Conservation (phyloP, 64 coral and sea anemone species). For the Dendrophyllia cribrosa region DNA sequence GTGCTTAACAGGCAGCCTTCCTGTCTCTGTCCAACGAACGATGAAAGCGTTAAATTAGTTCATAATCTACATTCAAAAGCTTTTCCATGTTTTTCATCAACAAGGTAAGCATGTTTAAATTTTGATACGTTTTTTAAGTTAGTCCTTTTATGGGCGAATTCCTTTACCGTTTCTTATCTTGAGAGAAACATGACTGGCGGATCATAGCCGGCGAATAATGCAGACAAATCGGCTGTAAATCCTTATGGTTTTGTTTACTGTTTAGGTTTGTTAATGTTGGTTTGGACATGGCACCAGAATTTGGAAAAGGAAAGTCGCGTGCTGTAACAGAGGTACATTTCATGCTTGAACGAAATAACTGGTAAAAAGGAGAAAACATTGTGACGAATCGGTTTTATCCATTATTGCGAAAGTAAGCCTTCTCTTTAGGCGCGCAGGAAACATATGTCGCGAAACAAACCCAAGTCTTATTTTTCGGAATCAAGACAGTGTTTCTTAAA, state of each 20-base stretch:
- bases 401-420: too few species aligned
- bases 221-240: not conserved
- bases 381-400: too few species aligned
- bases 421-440: too few species aligned
- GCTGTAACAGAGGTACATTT: conserved; percentile 57
- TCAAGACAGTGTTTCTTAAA: too few species aligned
- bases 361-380: too few species aligned
- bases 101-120: conserved; percentile 50
- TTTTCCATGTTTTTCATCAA: conserved; percentile 84
- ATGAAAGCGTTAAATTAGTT: conserved; percentile 69
- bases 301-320: conserved; percentile 82
- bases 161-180: too few species aligned
- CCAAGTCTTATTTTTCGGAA: too few species aligned
- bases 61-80: conserved; percentile 71
- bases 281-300: conserved; percentile 77
- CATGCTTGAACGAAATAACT: too few species aligned
- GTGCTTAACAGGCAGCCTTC: conserved; percentile 46
- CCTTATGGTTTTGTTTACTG: not conserved
- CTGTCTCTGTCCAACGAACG: conserved; percentile 77
- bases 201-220: not conserved
- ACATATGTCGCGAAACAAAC: too few species aligned
- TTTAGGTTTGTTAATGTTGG: conserved; percentile 94
- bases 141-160: too few species aligned
- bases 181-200: too few species aligned
- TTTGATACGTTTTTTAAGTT: not conserved